Evolutionary conservation across 2,797 vertebrate genomes (phyloP).

Genomic region (Pygocentrus nattereri): DNA sequence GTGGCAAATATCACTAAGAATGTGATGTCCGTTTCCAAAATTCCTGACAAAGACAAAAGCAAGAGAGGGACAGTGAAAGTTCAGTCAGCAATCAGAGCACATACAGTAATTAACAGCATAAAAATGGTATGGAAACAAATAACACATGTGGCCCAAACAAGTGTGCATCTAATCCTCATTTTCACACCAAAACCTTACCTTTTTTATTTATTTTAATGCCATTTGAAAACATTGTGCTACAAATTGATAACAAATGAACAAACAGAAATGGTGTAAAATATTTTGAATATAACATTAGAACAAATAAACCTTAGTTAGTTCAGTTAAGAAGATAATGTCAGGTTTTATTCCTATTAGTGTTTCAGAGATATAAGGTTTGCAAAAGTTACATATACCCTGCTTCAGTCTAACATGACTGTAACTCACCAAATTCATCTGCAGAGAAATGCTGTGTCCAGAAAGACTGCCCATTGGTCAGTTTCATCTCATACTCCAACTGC

Average conservation of each 20-base stretch:
- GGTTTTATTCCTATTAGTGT: no score
- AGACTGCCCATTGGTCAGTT: constrained; percentile 92
- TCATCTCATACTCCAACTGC: constrained; percentile 93
- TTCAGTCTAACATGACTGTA: constrained; percentile 7
- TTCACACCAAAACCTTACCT: no score
- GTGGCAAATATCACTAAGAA: constrained; percentile 90
- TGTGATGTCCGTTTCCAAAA: constrained; percentile 93
- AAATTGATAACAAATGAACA: no score
- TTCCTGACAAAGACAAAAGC: constrained; percentile 75
- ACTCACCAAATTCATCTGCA: constrained; percentile 92
- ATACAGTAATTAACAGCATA: constrained; percentile 58
- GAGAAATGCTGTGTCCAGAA: constrained; percentile 96
- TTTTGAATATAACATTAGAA: no score
- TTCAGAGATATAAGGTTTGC: no score
- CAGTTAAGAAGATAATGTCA: no score
- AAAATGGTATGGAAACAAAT: neutral
- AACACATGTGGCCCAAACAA: no score
- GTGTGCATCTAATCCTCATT: no score
- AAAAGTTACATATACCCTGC: neutral
- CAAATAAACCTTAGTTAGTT: no score
- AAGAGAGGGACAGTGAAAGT: constrained; percentile 50
- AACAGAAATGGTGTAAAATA: no score
- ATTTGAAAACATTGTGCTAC: no score
- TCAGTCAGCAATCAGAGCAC: constrained; percentile 30
- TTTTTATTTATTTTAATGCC: no score